Evolutionary conservation across 2,888 invertebrate genomes (phyloP), one percentile per base, ranked within the genome.

Genomic region (Lamellibrachia satsuma): DNA sequence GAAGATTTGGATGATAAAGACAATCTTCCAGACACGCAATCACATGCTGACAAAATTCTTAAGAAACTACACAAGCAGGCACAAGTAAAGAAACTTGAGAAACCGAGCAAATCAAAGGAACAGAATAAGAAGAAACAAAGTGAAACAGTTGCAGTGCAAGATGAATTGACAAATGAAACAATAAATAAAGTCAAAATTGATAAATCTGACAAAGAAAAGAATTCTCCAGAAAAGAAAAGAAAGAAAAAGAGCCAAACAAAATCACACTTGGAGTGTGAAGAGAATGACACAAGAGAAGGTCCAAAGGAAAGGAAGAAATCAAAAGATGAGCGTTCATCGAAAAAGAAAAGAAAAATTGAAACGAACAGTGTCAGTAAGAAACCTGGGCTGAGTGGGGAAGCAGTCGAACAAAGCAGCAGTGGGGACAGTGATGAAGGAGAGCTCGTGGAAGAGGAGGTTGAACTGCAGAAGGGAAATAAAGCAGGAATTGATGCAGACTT

Each of bases 381-480:
- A 75, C n/a, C n/a, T 15, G 22, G 22, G 75, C 22, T 75, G 9
- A 55, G 55, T 39, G 39, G 15, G 27, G 91, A 52, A 57, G 52
- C 39, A 11, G 27, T 55, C 11, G 4, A 22, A 52, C 7, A 27
- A 90, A 39, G 57, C 39, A 39, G 52, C 27, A 91, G 7, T 4
- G 57, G 8, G 52, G 52, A 39, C 91, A 57, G 95, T 90, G 92
- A 92, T 52, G 93, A 94, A 60, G 93, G 93, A 60, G 94, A 94
- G 6, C 93, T 93, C n/a, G 27, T 90, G 52, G 93, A 97, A 97
- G 97, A 97, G 91, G 95, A 95, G 90, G 96, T 97, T 93, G 96
- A 97, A 93, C 94, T 96, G 91, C 96, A 97, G 94, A 95, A 95
- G 94, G 95, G 95, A 75, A 95, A 96, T 93, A 97, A 97, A 94